Conservation (phyloP, 2,888 invertebrate species). For the Tetragonula carbonaria region DNA sequence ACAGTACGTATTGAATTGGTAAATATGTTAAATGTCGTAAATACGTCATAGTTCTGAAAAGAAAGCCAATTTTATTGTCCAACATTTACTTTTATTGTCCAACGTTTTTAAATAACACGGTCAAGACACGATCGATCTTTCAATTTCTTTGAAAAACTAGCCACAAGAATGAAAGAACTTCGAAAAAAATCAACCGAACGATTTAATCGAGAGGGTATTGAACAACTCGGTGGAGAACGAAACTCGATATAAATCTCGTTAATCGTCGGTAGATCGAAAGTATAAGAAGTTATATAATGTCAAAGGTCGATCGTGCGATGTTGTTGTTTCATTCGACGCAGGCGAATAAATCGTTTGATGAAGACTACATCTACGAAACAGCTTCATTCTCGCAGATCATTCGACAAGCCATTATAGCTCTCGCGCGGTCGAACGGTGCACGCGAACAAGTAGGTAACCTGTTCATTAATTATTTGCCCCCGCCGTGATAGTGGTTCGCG, state of each 20-base stretch:
- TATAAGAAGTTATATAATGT: too few relatives aligned
- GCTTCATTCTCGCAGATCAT: constrained; percentile 34
- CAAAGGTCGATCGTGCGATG: neutral
- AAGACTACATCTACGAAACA: neutral
- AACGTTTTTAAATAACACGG: too few relatives aligned
- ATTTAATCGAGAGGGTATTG: neutral
- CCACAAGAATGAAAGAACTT: rapidly evolving
- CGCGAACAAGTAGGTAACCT: constrained; percentile 2
- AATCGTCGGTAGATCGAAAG: neutral
- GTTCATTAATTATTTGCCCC: constrained; percentile 32
- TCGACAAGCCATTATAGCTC: constrained; percentile 26
- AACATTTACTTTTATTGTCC: too few relatives aligned
- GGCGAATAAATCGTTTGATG: constrained; percentile 1
- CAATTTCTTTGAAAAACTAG: neutral
- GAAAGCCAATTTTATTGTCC: too few relatives aligned
- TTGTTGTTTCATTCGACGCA: neutral
- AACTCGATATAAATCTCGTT: neutral
- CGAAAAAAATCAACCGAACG: neutral
- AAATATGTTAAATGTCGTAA: too few relatives aligned
- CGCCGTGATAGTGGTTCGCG: constrained; percentile 3
- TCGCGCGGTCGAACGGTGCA: neutral
- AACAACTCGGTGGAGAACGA: neutral
- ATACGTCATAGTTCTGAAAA: too few relatives aligned
- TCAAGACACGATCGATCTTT: too few relatives aligned
- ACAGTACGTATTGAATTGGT: too few relatives aligned